Conservation (phyloP, 23 tunicate species). For the Halocynthia roretzi region DNA sequence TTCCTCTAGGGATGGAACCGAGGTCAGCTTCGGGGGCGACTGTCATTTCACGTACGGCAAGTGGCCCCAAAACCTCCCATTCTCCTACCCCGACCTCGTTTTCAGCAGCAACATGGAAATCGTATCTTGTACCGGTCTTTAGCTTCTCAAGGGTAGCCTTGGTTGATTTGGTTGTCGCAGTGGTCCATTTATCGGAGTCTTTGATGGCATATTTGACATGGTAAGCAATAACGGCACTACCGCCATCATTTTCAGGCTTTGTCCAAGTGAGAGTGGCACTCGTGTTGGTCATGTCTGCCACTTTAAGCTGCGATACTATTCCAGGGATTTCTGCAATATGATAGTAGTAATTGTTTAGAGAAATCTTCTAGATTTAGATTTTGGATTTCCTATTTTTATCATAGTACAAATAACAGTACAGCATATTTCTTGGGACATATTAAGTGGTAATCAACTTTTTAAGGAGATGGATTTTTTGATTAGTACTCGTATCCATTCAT, state of each 20-base stretch:
- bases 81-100: slow-evolving; percentile 56
- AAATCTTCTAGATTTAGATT: too few relatives aligned
- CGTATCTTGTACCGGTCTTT: slow-evolving; percentile 35
- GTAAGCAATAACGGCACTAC: slow-evolving; percentile 37
- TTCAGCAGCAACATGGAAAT: slow-evolving; percentile 39
- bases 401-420: too few relatives aligned
- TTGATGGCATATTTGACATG: slow-evolving; percentile 16
- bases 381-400: too few relatives aligned
- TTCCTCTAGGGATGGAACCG: slow-evolving; percentile 10
- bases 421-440: too few relatives aligned
- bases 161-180: slow-evolving; percentile 1
- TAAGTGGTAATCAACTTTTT: too few relatives aligned
- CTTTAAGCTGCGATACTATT: slow-evolving; percentile 16
- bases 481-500: too few relatives aligned
- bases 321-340: slow-evolving; percentile 36
- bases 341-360: too few relatives aligned
- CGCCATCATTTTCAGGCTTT: slow-evolving; percentile 45
- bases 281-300: slow-evolving; percentile 34
- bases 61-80: slow-evolving; percentile 25
- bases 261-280: slow-evolving; percentile 27
- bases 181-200: slow-evolving; percentile 33
- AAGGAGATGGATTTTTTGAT: too few relatives aligned
- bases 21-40: slow-evolving; percentile 38
- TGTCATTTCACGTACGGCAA: slow-evolving; percentile 15
- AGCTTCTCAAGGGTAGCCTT: slow-evolving; percentile 12